These are phyloP conservation scores for Pedionomus torquatus DNA, from an alignment of 2,113 vertebrate genomes.

Conservation along the genomic window DNA sequence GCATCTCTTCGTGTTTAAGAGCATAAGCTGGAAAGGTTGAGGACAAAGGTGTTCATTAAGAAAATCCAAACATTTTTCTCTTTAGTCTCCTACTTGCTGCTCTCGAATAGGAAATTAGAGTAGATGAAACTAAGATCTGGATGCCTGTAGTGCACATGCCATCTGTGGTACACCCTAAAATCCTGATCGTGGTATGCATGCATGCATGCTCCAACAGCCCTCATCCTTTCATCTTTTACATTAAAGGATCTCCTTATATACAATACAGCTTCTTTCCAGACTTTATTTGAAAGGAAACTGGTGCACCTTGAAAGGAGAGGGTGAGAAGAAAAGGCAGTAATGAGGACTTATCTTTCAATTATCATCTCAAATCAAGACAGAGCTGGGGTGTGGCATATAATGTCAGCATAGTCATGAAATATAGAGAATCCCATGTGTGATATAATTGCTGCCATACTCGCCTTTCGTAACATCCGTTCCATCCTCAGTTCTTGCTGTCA, in stretches of 20 bases:
- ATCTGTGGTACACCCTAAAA: not conserved
- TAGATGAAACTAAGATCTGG: not conserved
- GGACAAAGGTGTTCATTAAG: not conserved
- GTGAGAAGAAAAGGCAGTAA: not conserved
- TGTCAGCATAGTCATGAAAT: not conserved
- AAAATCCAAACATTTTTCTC: not conserved
- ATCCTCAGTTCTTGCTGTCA: not conserved
- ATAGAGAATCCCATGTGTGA: not conserved
- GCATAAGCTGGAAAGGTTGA: not conserved
- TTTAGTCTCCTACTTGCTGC: not conserved
- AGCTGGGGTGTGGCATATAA: not conserved
- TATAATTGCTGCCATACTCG: not conserved
- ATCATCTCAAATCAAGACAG: not conserved
- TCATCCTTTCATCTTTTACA: not conserved
- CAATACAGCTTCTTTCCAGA: not conserved
- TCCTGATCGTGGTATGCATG: not conserved
- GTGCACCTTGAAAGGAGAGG: rapidly evolving
- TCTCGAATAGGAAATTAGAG: not conserved
- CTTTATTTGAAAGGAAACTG: not conserved
- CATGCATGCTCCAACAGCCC: not conserved
- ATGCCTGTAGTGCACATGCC: not conserved
- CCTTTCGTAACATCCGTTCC: not conserved
- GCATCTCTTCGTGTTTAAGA: not conserved
- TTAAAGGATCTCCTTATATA: not conserved
- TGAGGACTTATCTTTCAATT: not conserved